Conservation (phyloP, 2,113 vertebrate genomes). For the Apeltes quadracus region DNA sequence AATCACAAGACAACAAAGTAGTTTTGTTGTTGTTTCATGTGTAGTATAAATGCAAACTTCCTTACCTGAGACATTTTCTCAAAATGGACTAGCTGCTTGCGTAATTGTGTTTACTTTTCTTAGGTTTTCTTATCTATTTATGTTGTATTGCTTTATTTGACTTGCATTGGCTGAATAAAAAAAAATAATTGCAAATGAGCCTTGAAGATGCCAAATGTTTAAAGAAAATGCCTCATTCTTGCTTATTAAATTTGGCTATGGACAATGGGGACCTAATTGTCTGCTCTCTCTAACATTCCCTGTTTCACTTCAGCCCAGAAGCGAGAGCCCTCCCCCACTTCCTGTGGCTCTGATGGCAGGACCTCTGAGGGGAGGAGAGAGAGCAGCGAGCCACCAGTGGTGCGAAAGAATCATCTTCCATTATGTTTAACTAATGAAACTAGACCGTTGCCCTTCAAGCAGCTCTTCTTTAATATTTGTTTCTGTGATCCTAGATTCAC, state of each 20-base stretch:
- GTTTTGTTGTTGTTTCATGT: not conserved
- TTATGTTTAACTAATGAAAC: constrained; percentile 1
- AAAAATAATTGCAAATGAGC: not conserved
- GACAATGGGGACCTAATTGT: not conserved
- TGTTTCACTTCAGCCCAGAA: constrained; percentile 82
- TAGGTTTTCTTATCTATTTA: not conserved
- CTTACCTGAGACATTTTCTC: not conserved
- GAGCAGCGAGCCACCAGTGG: constrained; percentile 81
- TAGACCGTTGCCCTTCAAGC: not conserved
- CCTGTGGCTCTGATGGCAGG: constrained; percentile 79
- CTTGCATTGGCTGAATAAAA: not conserved
- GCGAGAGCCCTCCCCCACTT: constrained; percentile 82
- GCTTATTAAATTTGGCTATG: not conserved
- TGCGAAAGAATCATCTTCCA: constrained; percentile 73
- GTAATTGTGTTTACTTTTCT: not conserved
- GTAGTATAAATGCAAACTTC: not conserved
- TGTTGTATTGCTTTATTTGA: not conserved
- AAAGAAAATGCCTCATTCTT: not conserved
- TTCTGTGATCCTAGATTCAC: constrained; percentile 76
- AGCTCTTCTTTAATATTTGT: constrained; percentile 3
- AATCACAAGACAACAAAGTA: no score
- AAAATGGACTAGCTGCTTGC: not conserved
- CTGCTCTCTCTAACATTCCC: not conserved
- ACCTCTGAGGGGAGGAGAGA: constrained; percentile 84
- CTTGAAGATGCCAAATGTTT: not conserved